phyloP scores from a whole-genome alignment of 2,888 invertebrate genomes.

The Platynereis dumerilii region DNA sequence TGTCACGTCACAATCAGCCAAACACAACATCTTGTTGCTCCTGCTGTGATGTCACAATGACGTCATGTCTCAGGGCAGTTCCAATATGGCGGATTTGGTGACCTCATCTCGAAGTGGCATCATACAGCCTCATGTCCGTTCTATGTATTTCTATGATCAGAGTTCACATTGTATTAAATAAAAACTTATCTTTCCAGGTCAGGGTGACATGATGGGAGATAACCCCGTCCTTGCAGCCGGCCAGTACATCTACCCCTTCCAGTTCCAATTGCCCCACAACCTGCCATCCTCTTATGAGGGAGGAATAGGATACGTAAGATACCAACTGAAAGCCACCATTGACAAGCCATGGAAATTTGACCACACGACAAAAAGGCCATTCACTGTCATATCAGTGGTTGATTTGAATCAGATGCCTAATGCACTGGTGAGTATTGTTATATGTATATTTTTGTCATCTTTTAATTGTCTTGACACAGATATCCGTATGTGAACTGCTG shows the following conservation, averaged over 20 bases:
- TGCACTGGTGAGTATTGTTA: neutral
- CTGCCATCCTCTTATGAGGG: slow-evolving; percentile 58
- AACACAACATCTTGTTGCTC: too few species aligned
- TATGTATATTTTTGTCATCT: too few species aligned
- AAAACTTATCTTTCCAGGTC: slow-evolving; percentile 7
- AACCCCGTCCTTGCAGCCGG: slow-evolving; percentile 70
- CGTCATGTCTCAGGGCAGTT: too few species aligned
- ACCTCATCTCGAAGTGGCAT: too few species aligned
- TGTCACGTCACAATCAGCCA: too few species aligned
- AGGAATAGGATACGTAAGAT: slow-evolving; percentile 73
- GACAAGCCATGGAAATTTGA: slow-evolving; percentile 86
- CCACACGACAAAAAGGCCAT: slow-evolving; percentile 80
- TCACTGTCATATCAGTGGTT: slow-evolving; percentile 80
- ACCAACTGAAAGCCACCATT: slow-evolving; percentile 77
- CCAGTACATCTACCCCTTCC: slow-evolving; percentile 78
- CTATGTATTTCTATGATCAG: too few species aligned
- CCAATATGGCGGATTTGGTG: too few species aligned
- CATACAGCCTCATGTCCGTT: too few species aligned
- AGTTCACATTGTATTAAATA: too few species aligned
- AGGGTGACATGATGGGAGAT: slow-evolving; percentile 20
- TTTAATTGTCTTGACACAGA: too few species aligned
- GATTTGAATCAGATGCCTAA: slow-evolving; percentile 73
- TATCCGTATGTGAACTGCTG: too few species aligned
- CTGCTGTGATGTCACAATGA: too few species aligned
- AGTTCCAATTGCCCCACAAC: slow-evolving; percentile 72